These are phyloP conservation scores for Myathropa florea DNA, from an alignment of 2,888 invertebrate genomes.

Conservation along the genomic window DNA sequence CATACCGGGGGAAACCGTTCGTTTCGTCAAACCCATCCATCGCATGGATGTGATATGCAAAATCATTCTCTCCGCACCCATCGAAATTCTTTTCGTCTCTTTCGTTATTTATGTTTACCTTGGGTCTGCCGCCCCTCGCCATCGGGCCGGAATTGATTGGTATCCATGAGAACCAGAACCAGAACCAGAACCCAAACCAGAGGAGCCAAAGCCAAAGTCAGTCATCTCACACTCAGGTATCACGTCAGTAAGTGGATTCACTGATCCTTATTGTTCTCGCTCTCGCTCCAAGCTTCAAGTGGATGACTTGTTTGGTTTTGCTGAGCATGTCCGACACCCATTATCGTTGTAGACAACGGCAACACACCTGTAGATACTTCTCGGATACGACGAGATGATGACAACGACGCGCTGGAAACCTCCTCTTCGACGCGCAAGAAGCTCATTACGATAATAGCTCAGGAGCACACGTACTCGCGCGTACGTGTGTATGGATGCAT, in stretches of 20 bases:
- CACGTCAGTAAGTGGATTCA: conserved; percentile 48
- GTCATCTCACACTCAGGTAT: conserved; percentile 37
- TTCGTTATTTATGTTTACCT: conserved; percentile 30
- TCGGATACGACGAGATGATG: conserved; percentile 6
- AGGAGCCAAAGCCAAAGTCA: neutral
- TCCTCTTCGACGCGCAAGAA: conserved; percentile 35
- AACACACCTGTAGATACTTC: conserved; percentile 62
- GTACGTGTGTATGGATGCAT: neutral
- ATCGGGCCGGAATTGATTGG: neutral
- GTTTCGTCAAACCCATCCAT: conserved; percentile 5
- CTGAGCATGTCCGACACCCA: conserved; percentile 62
- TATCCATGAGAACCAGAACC: conserved; percentile 18
- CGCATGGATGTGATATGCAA: conserved; percentile 26
- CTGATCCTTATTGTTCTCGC: conserved; percentile 53
- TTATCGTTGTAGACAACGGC: conserved; percentile 30
- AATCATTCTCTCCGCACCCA: conserved; percentile 48
- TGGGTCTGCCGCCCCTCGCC: neutral
- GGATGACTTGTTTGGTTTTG: conserved; percentile 39
- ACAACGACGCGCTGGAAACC: neutral
- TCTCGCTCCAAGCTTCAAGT: conserved; percentile 14
- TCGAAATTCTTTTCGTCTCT: conserved; percentile 27
- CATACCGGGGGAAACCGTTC: neutral
- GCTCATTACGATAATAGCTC: conserved; percentile 31
- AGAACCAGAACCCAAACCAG: neutral
- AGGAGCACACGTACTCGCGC: neutral